phyloP scores from a whole-genome alignment of 2,113 vertebrate species.

The Dipodomys spectabilis region DNA sequence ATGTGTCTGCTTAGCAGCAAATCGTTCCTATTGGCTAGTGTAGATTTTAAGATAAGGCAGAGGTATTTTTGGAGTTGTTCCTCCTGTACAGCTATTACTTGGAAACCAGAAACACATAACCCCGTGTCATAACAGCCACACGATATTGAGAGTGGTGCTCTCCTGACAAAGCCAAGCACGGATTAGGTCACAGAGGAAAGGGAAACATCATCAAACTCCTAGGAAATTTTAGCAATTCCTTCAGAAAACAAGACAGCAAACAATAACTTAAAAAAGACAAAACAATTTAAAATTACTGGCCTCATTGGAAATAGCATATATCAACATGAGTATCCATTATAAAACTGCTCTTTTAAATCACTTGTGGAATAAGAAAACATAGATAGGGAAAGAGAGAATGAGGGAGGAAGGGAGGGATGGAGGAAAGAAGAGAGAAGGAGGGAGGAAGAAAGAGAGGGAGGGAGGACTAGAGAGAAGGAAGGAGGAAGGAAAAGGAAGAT shows the following conservation, averaged over 20 bases:
- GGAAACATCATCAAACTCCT: conserved; percentile 47
- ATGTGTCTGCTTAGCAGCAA: not conserved
- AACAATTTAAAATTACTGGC: not conserved
- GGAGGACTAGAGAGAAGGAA: too few species aligned
- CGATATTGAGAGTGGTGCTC: not conserved
- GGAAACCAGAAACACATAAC: not conserved
- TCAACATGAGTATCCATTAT: conserved; percentile 37
- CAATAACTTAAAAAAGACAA: not conserved
- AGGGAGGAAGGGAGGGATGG: too few species aligned
- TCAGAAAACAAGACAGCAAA: conserved; percentile 14
- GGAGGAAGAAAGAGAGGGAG: too few species aligned
- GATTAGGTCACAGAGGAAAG: conserved; percentile 26
- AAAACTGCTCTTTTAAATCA: conserved; percentile 70
- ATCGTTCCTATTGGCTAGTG: not conserved
- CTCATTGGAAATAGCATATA: not conserved
- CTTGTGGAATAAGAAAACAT: not conserved
- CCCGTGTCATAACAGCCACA: not conserved
- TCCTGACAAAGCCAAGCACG: not conserved
- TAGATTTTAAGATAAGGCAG: conserved; percentile 17
- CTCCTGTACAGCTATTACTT: not conserved
- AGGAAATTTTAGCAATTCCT: not conserved
- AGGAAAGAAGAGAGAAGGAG: not conserved
- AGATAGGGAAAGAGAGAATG: not conserved
- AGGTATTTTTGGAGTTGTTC: not conserved
- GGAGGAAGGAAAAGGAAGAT: too few species aligned